Percentiles rank a stretch among this genome's conserved stretches.
Evolutionary conservation across 2,113 vertebrate genomes (phyloP).

Genomic region (Coryphaenoides rupestris): DNA sequence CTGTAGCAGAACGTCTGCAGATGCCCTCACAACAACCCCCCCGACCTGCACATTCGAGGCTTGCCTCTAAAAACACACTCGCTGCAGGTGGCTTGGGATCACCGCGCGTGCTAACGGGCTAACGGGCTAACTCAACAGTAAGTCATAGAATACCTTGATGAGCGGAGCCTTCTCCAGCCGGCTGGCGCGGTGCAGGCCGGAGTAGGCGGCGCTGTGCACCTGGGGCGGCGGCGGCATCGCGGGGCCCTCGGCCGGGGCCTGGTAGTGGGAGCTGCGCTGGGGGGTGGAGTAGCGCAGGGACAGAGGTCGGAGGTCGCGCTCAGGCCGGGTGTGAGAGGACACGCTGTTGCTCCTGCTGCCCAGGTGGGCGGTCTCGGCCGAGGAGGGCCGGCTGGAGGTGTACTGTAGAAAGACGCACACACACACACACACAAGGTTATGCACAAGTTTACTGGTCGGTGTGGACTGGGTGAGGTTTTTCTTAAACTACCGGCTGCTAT

Average conservation of each 20-base stretch:
- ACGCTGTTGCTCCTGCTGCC: slow-evolving; percentile 71
- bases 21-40: too few species aligned
- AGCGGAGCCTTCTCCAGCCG: slow-evolving; percentile 61
- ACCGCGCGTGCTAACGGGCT: too few species aligned
- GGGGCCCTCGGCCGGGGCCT: slow-evolving; percentile 27
- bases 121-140: too few species aligned
- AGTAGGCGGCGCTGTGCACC: slow-evolving; percentile 79
- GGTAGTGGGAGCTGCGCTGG: slow-evolving; percentile 58
- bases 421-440: too few species aligned
- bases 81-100: too few species aligned
- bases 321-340: slow-evolving; percentile 67
- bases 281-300: slow-evolving; percentile 68
- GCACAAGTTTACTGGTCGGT: too few species aligned
- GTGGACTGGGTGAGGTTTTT: too few species aligned
- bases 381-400: slow-evolving; percentile 70
- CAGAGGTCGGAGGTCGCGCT: slow-evolving; percentile 48
- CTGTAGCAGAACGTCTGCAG: too few species aligned
- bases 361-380: slow-evolving; percentile 56
- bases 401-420: slow-evolving; percentile 62
- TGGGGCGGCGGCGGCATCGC: slow-evolving; percentile 57
- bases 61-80: too few species aligned
- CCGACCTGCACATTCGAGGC: too few species aligned
- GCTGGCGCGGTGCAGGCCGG: slow-evolving; percentile 20
- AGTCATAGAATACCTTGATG: slow-evolving; percentile 69
- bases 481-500: too few species aligned